Evolutionary conservation across 1,140 invertebrate species (phyloP), one percentile per base, ranked within the genome.

Genomic region (Gerris buenoi): DNA sequence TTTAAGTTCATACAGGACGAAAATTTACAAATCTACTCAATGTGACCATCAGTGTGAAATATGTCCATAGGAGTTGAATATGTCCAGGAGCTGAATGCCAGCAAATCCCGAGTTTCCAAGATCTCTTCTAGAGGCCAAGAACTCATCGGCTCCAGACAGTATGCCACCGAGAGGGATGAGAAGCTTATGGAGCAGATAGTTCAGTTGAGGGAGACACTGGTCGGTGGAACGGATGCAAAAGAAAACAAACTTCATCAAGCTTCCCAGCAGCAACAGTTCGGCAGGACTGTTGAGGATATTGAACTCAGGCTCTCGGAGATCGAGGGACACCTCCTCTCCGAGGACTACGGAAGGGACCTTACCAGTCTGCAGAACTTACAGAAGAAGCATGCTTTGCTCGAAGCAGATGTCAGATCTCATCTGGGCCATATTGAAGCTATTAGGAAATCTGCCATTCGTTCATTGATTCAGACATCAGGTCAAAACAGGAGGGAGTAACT

Each of bases 231-330:
- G 0, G 91, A 94, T 69, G 89, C 90, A 75, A 99, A 99, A 79
- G 94, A 94, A 23, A 84, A 84, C 23, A 91, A 91, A 75, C 74
- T 92, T 29, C 88, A 90, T 71, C 95, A 99, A 79, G 97, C 97
- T 0, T 91, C 90, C 63, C 93, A 96, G 70, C 95, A 98, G 76
- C 97, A 99, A 78, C 91, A 96, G 76, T 99, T 97, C 79, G 98
- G 98, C 80, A 85, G 97, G 25, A 95, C 93, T 56, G 90, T 97
- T 59, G 97, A 99, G 76, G 97, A 99, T 77, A 88, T 99, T 71
- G 97, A 99, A 77, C 80, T 98, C 1, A 99, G 97, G 97, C 79
- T 99, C 2, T 89, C 88, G 2, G 97, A 99, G 79, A 89, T 98
- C 62, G 97, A 99, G 80, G 93, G 93, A 0, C 94, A 97, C 75